Percentiles rank a stretch among this genome's conserved stretches.
Evolutionary conservation across 2,113 vertebrate genomes (phyloP).

Genomic region (Dolichotis patagonum): DNA sequence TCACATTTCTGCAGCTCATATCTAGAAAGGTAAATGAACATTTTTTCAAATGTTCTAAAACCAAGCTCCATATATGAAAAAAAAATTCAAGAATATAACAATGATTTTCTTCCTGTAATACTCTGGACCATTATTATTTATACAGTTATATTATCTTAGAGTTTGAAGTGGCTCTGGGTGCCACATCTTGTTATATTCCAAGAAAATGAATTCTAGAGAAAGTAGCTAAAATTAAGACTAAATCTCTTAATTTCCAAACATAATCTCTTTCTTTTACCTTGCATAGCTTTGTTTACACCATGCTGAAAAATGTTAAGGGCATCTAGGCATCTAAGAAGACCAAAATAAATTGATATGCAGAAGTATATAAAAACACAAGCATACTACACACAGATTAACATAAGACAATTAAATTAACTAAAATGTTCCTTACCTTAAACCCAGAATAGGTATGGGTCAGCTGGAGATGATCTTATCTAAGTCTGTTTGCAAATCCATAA

Average conservation of each 20-base stretch:
- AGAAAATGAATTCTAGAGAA: background rate
- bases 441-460: slow-evolving; percentile 36
- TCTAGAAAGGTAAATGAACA: background rate
- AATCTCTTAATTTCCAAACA: background rate
- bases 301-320: background rate
- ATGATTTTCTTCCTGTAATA: background rate
- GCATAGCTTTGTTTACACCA: background rate
- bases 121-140: background rate
- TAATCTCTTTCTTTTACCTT: background rate
- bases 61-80: background rate
- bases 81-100: background rate
- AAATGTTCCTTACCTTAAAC: slow-evolving; percentile 27
- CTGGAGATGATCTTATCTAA: slow-evolving; percentile 61
- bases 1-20: background rate
- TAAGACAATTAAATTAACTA: slow-evolving; percentile 59
- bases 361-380: background rate
- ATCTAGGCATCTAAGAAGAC: background rate
- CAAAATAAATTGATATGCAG: background rate
- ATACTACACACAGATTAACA: background rate
- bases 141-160: background rate
- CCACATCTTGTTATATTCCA: background rate
- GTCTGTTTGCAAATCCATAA: slow-evolving; percentile 75
- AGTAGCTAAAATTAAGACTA: background rate
- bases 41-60: background rate
- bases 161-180: background rate